Percentiles rank a stretch among this genome's conserved stretches.
Evolutionary conservation across 2,797 vertebrate genomes (phyloP).

Genomic region (Melanotaenia pygmaea): DNA sequence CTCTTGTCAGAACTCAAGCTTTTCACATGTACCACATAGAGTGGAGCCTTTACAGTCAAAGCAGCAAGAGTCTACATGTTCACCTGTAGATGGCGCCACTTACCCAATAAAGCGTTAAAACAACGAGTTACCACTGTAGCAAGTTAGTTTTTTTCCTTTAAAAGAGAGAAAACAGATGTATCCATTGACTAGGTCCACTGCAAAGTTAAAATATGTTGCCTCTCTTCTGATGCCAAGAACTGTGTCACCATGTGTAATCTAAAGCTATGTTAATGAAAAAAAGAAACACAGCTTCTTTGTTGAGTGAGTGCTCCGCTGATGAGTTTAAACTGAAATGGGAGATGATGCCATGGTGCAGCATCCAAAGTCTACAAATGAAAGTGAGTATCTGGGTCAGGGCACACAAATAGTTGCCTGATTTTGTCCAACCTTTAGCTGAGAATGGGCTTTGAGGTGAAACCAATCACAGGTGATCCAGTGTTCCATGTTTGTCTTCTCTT

Average conservation of each 20-base stretch:
- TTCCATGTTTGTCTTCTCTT: not conserved
- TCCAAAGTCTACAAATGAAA: conserved; percentile 57
- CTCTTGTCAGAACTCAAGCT: not conserved
- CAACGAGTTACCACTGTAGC: not conserved
- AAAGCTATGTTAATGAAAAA: conserved; percentile 16
- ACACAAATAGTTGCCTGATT: conserved; percentile 77
- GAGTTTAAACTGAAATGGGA: conserved; percentile 63
- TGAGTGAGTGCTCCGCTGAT: conserved; percentile 15
- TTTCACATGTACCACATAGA: not conserved
- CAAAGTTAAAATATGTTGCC: conserved; percentile 14
- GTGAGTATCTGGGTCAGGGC: conserved; percentile 72
- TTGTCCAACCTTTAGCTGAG: conserved; percentile 61
- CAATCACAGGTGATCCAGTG: conserved; percentile 56
- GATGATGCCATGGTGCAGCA: conserved; percentile 40
- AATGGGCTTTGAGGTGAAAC: conserved; percentile 56
- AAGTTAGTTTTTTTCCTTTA: not conserved
- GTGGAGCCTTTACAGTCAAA: not conserved
- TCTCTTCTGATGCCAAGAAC: conserved; percentile 18
- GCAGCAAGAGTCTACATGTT: not conserved
- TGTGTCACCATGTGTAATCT: conserved; percentile 20
- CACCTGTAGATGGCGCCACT: conserved; percentile 66
- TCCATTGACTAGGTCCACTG: not conserved
- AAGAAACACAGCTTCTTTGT: conserved; percentile 48
- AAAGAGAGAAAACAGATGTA: not conserved
- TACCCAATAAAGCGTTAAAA: conserved; percentile 5